Percentiles rank a stretch among this genome's conserved stretches.
These are phyloP conservation scores for Mycetomoellerius zeteki DNA, from an alignment of 1,140 invertebrate species.

Conservation along the genomic window DNA sequence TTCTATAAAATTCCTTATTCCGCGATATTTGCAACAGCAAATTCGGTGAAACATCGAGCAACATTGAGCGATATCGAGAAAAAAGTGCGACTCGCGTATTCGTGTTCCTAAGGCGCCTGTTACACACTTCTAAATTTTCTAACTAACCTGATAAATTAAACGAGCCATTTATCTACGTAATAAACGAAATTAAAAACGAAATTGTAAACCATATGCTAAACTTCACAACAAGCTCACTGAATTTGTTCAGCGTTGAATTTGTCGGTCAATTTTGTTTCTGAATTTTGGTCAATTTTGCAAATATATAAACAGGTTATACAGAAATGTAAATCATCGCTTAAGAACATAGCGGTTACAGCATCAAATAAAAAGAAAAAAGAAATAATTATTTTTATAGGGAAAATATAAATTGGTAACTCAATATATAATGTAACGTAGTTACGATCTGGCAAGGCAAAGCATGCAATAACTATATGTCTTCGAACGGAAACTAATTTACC, in stretches of 20 bases:
- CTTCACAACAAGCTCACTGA: slow-evolving; percentile 42
- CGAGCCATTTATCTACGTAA: slow-evolving; percentile 33
- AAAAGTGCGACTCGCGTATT: slow-evolving; percentile 1
- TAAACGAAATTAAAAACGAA: slow-evolving; percentile 37
- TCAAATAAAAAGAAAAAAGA: background rate
- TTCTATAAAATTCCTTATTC: slow-evolving; percentile 7
- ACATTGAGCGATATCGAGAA: slow-evolving; percentile 14
- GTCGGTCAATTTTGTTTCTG: background rate
- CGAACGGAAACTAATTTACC: slow-evolving; percentile 62
- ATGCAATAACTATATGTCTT: slow-evolving; percentile 61
- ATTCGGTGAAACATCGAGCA: slow-evolving; percentile 1
- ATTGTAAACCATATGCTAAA: slow-evolving; percentile 43
- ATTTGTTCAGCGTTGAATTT: background rate
- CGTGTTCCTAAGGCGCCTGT: background rate
- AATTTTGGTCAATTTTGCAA: slow-evolving; percentile 8
- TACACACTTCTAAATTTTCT: slow-evolving; percentile 29
- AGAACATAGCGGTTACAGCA: slow-evolving; percentile 2
- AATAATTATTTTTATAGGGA: background rate
- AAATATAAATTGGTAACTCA: slow-evolving; percentile 19
- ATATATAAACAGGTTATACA: slow-evolving; percentile 19
- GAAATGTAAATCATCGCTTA: slow-evolving; percentile 13
- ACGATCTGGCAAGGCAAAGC: slow-evolving; percentile 51
- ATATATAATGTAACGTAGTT: background rate
- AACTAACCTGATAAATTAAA: slow-evolving; percentile 30
- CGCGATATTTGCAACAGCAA: background rate